Percentiles rank a stretch among this genome's conserved stretches.
Conservation (phyloP, 2,797 vertebrate genomes). For the Emys orbicularis region DNA sequence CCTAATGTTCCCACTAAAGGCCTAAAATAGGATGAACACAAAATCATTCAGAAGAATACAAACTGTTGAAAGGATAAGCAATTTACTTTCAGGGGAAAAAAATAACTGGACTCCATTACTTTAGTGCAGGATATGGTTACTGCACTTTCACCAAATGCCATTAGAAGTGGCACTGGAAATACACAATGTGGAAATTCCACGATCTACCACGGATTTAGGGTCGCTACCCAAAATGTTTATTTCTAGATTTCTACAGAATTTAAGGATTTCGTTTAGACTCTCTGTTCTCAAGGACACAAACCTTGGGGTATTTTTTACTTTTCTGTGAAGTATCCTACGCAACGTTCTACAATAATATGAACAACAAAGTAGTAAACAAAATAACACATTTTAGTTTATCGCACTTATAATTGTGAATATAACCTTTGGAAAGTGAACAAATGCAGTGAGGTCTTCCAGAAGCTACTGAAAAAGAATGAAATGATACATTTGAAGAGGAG, state of each 20-base stretch:
- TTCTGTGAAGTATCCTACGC: not conserved
- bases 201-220: not conserved
- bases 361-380: not conserved
- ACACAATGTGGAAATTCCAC: not conserved
- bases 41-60: not conserved
- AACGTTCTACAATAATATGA: not conserved
- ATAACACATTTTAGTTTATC: not conserved
- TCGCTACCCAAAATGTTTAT: not conserved
- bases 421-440: conserved; percentile 24
- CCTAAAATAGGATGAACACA: conserved; percentile 1
- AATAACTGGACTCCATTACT: conserved; percentile 7
- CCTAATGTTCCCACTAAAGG: conserved; percentile 5
- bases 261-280: conserved; percentile 25
- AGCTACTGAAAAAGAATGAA: not conserved
- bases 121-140: conserved; percentile 29
- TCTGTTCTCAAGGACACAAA: not conserved
- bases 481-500: not conserved
- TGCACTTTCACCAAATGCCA: not conserved
- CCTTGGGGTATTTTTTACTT: not conserved
- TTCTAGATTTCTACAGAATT: not conserved
- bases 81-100: conserved; percentile 8
- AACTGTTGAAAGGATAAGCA: conserved; percentile 36
- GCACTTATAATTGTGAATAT: not conserved
- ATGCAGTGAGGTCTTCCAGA: not conserved
- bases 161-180: conserved; percentile 19